These are phyloP conservation scores for Sebastolobus altivelis DNA, from an alignment of 2,797 vertebrate species.

Conservation along the genomic window DNA sequence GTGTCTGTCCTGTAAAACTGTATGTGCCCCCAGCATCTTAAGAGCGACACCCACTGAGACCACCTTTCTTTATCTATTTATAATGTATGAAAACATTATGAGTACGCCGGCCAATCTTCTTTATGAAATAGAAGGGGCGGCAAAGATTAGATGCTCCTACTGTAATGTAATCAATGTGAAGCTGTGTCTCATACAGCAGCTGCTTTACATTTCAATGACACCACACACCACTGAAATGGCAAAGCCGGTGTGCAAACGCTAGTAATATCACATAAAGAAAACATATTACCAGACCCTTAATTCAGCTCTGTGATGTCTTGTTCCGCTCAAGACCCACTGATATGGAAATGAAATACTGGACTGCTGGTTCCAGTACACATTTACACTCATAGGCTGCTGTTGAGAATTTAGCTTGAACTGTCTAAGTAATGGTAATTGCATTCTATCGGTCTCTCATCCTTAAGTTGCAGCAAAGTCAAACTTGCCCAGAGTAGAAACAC, in stretches of 20 bases:
- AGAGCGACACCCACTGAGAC: background rate
- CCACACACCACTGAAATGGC: background rate
- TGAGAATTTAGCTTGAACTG: slow-evolving; percentile 13
- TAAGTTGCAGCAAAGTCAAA: slow-evolving; percentile 35
- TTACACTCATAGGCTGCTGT: background rate
- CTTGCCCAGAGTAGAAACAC: slow-evolving; percentile 36
- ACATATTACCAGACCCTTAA: slow-evolving; percentile 9
- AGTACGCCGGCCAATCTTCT: background rate
- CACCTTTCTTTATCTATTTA: background rate
- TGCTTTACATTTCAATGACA: slow-evolving; percentile 30
- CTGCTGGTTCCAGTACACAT: slow-evolving; percentile 6
- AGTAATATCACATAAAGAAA: slow-evolving; percentile 4
- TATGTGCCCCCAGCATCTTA: background rate
- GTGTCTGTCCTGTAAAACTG: slow-evolving; percentile 12
- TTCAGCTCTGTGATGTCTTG: background rate
- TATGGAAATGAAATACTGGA: slow-evolving; percentile 4
- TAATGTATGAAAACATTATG: slow-evolving; percentile 23
- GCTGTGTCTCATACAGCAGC: slow-evolving; percentile 16
- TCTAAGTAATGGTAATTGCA: slow-evolving; percentile 32
- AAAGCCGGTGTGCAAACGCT: slow-evolving; percentile 22
- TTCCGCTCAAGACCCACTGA: background rate
- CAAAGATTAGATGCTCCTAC: background rate
- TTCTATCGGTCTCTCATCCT: slow-evolving; percentile 15
- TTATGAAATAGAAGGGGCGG: slow-evolving; percentile 4
- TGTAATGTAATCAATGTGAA: slow-evolving; percentile 22